Base-by-base conservation (phyloP, 2,888 invertebrate genomes). In the Leptinotarsa juncta region DNA sequence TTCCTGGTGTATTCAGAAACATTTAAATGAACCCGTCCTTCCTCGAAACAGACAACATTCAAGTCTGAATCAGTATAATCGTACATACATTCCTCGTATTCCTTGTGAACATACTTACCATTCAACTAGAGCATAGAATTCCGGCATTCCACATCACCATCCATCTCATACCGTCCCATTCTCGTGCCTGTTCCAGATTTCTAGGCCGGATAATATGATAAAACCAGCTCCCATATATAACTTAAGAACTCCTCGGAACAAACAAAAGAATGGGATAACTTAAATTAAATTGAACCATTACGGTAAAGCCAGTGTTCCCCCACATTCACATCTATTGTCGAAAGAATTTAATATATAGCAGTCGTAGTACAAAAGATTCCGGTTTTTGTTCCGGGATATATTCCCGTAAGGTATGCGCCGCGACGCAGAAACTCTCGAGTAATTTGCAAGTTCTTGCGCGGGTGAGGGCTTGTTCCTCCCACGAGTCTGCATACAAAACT, bases 281-380 rank as follows among this genome's bases (percentile, higher is more conserved):
- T 53, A 68, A 70, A 70, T 70, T 70, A 71, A 71, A 71, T 71
- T 51, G 71, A 53, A 71, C 65, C 65, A 71, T 71, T 65, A 71
- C 51, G 42, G 71, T 65, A 48, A 18, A 71, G 50, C 23, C 62
- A 53, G 51, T 65, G 26, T 65, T 53, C 32, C 51, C 71, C 50
- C n/a, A 48, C 55, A 26, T 68, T 55, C 68, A 68, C 71, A 72
- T 74, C 74, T 73, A 75, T 75, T 78, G 76, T 77, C 70, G 71
- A 79, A 80, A 80, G 79, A 82, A 80, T 82, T 79, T 80, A 83
- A 82, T 83, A 81, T 81, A 80, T 80, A 57, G 80, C 73, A 74
- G 72, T 73, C 49, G 65, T 71, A 73, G 67, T 66, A 80, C 78
- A 79, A 81, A 81, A 81, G 79, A 73, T 77, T 77, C 74, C 72